phyloP scores from a whole-genome alignment of 2,113 vertebrate genomes.

The Lathamus discolor region DNA sequence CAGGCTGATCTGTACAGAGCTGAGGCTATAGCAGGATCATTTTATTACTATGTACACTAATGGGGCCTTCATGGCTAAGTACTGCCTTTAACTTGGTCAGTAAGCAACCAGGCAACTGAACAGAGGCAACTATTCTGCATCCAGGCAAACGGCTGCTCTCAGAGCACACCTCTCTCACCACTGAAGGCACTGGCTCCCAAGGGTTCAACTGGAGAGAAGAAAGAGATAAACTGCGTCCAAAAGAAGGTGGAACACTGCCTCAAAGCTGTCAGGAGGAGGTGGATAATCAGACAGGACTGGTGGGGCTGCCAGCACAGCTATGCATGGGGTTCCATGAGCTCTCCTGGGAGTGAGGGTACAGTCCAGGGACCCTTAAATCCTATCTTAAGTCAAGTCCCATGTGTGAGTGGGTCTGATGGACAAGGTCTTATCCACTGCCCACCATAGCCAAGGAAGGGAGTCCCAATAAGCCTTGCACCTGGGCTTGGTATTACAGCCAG shows the following conservation, averaged over 20 bases:
- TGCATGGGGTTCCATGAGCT: neutral
- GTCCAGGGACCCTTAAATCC: neutral
- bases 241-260: neutral
- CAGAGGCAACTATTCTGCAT: neutral
- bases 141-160: neutral
- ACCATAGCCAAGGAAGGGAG: neutral
- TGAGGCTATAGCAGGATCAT: neutral
- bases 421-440: neutral
- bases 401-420: neutral
- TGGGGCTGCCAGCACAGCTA: neutral
- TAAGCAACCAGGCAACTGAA: neutral
- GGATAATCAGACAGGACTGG: neutral
- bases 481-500: neutral
- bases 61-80: neutral
- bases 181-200: neutral
- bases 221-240: neutral
- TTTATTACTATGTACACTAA: neutral
- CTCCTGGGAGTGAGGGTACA: neutral
- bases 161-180: neutral
- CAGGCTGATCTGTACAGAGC: neutral
- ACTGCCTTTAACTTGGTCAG: neutral
- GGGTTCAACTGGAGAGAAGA: neutral
- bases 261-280: neutral
- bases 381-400: neutral
- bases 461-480: neutral